Percentiles rank a stretch among this genome's conserved stretches.
These are phyloP conservation scores for Perognathus longimembris DNA, from an alignment of 2,113 vertebrate genomes.

Conservation along the genomic window DNA sequence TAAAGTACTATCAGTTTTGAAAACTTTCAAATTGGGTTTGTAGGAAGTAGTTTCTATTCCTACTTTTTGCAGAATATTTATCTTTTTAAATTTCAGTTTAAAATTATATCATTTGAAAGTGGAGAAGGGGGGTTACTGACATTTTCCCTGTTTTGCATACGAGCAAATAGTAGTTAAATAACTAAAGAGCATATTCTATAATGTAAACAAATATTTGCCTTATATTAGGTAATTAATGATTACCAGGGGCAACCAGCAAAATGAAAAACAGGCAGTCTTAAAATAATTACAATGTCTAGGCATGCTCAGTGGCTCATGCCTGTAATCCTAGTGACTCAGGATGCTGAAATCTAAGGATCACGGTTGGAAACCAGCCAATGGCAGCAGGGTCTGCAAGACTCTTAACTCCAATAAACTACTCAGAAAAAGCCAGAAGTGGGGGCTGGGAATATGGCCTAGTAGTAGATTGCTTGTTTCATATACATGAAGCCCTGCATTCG, in stretches of 20 bases:
- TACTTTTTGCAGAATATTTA: not conserved
- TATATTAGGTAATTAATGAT: not conserved
- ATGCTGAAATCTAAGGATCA: too few species aligned
- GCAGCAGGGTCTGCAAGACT: too few species aligned
- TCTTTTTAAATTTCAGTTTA: constrained; percentile 15
- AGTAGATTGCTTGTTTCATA: too few species aligned
- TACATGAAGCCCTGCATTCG: too few species aligned
- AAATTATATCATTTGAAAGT: constrained; percentile 33
- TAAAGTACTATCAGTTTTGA: not conserved
- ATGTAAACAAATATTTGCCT: constrained; percentile 29
- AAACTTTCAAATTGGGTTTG: not conserved
- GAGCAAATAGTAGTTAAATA: not conserved
- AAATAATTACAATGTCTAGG: constrained; percentile 14
- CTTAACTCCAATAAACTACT: too few species aligned
- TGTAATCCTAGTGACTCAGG: too few species aligned
- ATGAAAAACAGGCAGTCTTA: not conserved
- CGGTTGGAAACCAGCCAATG: too few species aligned
- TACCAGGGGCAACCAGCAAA: not conserved
- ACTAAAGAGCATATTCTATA: not conserved
- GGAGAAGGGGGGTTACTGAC: not conserved
- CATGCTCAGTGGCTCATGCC: too few species aligned
- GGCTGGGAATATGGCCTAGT: too few species aligned
- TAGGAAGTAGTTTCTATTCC: not conserved
- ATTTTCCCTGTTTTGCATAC: not conserved
- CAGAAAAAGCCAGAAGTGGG: too few species aligned